Evolutionary conservation across 2,888 invertebrate genomes (phyloP).

Genomic region (Ligdia adustata): DNA sequence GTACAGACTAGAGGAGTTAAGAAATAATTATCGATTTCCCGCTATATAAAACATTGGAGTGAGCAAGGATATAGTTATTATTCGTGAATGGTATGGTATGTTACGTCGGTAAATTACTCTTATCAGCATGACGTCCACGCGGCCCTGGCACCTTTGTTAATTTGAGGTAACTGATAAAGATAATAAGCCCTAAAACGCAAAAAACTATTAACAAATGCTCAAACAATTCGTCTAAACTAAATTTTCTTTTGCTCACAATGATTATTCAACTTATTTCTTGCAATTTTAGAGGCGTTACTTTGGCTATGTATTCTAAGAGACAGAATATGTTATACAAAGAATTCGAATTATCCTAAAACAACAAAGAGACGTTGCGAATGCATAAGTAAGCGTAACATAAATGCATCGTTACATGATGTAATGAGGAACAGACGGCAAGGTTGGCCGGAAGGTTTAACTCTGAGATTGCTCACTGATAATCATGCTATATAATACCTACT

Average conservation of each 20-base stretch:
- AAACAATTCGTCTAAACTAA: no score
- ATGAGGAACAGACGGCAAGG: constrained; percentile 77
- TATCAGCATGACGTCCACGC: constrained; percentile 16
- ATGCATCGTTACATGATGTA: constrained; percentile 75
- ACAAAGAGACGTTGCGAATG: constrained; percentile 61
- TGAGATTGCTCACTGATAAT: constrained; percentile 67
- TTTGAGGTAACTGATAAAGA: constrained; percentile 14
- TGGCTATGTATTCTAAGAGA: no score
- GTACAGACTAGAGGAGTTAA: no score
- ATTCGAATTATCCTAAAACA: constrained; percentile 14
- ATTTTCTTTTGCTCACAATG: no score
- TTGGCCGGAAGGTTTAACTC: constrained; percentile 69
- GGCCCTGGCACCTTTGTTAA: constrained; percentile 20
- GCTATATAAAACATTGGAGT: no score
- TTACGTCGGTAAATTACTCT: no score
- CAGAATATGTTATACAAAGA: constrained; percentile 35
- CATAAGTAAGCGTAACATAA: constrained; percentile 48
- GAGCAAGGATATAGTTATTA: no score
- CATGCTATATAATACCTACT: constrained; percentile 31
- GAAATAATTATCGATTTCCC: no score
- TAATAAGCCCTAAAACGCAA: constrained; percentile 7
- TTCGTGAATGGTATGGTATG: no score
- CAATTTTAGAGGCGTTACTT: no score
- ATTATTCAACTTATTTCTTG: no score
- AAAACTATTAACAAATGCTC: constrained; percentile 6